Evolutionary conservation across 2,797 vertebrate genomes (phyloP), one percentile per base, ranked within the genome.

Genomic region (Eupleurogrammus muticus): DNA sequence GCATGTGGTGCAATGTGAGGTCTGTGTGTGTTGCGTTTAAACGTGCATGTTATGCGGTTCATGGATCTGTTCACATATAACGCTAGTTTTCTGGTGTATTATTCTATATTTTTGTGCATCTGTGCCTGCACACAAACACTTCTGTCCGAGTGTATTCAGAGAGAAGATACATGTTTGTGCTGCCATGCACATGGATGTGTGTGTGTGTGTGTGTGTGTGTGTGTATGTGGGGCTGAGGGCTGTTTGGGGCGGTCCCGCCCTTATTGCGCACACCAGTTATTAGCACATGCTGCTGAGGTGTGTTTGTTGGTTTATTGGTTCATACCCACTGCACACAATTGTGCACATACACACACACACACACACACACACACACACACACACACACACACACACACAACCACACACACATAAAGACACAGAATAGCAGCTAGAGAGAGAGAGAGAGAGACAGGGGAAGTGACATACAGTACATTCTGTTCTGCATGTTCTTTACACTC

Each of bases 281-380:
- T 77, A 71, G 59, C 20, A 44, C 32, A 66, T 49, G 54, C 49
- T 54, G 57, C 64, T 70, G 46, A 70, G 44, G 61, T 74, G 68
- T 80, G 69, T 79, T 71, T 64, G 36, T 52, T 64, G 51, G 36
- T 74, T 75, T 61, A 52, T 60, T 72, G 32, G 38, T 57, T 66
- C 48, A 59, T 40, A 46, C n/a, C 23, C 23, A n/a, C 74, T 14
- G 57, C 60, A 53, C 35, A 75, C 59, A 68, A 62, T 44, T 21
- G 14, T 10, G 19, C 64, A 54, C 32, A 56, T 47, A 57, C 17
- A 70, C 40, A 36, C 21, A 38, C 47, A 59, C 28, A n/a, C 42
- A 54, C 54, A 44, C 40, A 66, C 49, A 54, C 47, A 21, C 47
- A 53, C 21, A 48, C 48, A 66, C 23, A 49, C 23, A 70, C 9